Evolutionary conservation across 2,113 vertebrate species (phyloP), one percentile per base, ranked within the genome.

Genomic region (Eurystomus gularis): DNA sequence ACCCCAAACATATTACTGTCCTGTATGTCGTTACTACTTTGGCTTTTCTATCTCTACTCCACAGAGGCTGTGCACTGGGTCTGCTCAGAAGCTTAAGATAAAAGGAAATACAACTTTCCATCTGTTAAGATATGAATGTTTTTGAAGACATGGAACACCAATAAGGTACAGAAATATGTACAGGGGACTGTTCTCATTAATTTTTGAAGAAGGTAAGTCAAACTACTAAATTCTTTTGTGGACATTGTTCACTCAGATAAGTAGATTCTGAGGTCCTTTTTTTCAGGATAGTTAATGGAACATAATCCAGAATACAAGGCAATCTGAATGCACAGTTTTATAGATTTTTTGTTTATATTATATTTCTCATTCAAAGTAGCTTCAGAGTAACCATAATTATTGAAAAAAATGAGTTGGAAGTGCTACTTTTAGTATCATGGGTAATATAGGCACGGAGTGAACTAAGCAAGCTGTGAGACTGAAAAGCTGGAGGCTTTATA

Each of bases 31-130:
- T 46, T 80, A 64, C 17, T 37, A 11, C 9, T 85, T 51, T 44
- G 19, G 2, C 13, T 90, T 76, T 88, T 65, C 17, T 35, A 3
- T 46, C 70, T 68, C 21, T 51, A 9, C 18, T 51, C 26, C 6
- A 44, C 16, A 39, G 0, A 0, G 12, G 5, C 24, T 33, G 3
- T 62, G 40, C 6, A 11, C 3, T 26, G 7, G 6, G 58, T 71
- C 40, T 69, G 12, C 25, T 61, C 15, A 69, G 44, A 75, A 68
- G 8, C 11, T 82, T 17, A 88, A 65, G 7, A 13, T 55, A 76
- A 73, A 13, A 70, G 33, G 13, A 82, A 73, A 66, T 57, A 33
- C 4, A 39, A 20, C 40, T 33, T 60, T 10, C 28, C 6, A 17
- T 16, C 20, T 69, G 4, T 44, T 69, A 57, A 69, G 25, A 46